phyloP scores from a whole-genome alignment of 2,888 invertebrate genomes.

The Blera fallax region DNA sequence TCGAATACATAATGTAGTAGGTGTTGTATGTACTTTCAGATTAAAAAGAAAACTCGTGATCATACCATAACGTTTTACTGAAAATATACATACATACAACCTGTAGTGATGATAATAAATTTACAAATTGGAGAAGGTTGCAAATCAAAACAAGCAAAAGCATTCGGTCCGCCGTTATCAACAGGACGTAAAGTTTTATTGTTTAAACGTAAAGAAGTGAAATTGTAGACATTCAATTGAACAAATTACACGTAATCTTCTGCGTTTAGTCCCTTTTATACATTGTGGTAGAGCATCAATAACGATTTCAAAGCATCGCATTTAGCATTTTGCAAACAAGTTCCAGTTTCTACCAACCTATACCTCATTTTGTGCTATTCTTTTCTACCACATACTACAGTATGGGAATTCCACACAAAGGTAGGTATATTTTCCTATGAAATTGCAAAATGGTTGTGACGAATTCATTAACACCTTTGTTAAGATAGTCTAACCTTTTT shows the following conservation, averaged over 20 bases:
- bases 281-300: no score
- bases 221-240: background rate
- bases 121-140: background rate
- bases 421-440: background rate
- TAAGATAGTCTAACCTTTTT: background rate
- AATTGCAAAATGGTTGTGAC: background rate
- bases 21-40: background rate
- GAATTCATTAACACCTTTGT: background rate
- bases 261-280: no score
- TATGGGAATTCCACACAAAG: background rate
- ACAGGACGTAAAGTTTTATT: background rate
- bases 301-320: no score
- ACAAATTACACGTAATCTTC: background rate
- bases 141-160: background rate
- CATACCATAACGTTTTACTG: background rate
- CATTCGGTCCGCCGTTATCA: background rate
- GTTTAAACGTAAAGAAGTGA: background rate
- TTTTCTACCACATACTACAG: background rate
- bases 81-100: background rate
- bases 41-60: background rate
- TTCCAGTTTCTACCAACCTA: background rate
- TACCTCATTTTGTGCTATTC: background rate
- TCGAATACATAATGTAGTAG: background rate
- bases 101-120: background rate
- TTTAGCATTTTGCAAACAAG: no score